These are phyloP conservation scores for Diogma glabrata DNA, from an alignment of 2,888 invertebrate genomes.

Conservation along the genomic window DNA sequence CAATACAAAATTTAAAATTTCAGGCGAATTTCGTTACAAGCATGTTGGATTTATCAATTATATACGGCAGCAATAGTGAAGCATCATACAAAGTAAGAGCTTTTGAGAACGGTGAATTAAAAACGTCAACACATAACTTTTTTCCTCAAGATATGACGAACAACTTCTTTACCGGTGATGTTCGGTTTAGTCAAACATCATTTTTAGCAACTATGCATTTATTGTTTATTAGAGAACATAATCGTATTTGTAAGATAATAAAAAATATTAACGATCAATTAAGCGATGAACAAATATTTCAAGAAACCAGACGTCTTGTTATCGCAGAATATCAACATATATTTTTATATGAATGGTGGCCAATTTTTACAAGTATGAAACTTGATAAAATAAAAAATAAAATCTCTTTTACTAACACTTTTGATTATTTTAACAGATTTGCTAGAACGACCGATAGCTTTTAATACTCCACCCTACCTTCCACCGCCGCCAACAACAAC, in stretches of 20 bases:
- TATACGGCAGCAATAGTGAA: background rate
- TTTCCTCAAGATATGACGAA: background rate
- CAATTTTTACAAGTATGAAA: background rate
- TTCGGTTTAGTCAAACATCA: background rate
- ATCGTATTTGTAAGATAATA: background rate
- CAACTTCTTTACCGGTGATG: background rate
- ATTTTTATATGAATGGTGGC: background rate
- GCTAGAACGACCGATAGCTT: too few relatives aligned
- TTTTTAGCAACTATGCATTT: background rate
- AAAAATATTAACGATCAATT: background rate
- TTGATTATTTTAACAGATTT: too few relatives aligned
- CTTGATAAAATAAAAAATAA: too few relatives aligned
- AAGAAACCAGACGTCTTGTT: background rate
- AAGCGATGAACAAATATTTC: background rate
- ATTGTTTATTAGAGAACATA: background rate
- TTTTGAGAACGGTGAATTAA: background rate
- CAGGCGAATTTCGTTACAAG: background rate
- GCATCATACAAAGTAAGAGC: too few relatives aligned
- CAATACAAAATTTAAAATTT: too few relatives aligned
- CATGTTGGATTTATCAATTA: background rate
- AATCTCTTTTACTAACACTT: too few relatives aligned
- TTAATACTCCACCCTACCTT: too few relatives aligned
- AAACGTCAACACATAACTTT: background rate
- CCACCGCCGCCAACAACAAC: background rate
- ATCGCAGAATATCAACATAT: slow-evolving; percentile 4